Conservation (phyloP, 2,888 invertebrate species). For the Tenthredo mesomela region DNA sequence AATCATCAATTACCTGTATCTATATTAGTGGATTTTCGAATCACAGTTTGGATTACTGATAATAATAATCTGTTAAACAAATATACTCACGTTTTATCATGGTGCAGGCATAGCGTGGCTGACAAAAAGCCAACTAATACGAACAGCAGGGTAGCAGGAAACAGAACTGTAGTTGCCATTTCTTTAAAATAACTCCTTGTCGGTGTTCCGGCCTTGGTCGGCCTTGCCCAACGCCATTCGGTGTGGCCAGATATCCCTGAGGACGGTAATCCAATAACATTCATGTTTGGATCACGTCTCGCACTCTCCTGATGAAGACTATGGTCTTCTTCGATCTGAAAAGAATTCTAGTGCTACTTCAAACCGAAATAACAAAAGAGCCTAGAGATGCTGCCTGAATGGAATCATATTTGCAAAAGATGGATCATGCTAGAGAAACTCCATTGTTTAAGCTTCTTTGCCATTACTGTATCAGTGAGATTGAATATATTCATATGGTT, state of each 20-base stretch:
- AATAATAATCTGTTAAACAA: neutral
- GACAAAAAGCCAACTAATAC: slow-evolving; percentile 85
- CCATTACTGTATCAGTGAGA: neutral
- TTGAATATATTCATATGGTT: neutral
- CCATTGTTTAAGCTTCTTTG: neutral
- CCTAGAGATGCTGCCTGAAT: neutral
- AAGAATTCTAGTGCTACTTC: neutral
- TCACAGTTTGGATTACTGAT: neutral
- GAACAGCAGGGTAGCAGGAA: slow-evolving; percentile 85
- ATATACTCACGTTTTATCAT: slow-evolving; percentile 87
- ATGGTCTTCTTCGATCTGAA: slow-evolving; percentile 70
- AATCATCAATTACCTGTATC: neutral
- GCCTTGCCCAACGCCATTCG: slow-evolving; percentile 83
- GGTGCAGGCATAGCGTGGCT: slow-evolving; percentile 87
- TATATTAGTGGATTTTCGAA: neutral
- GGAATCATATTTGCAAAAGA: neutral
- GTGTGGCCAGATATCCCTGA: slow-evolving; percentile 73
- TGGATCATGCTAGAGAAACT: neutral
- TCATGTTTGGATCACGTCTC: slow-evolving; percentile 72
- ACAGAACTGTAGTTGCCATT: slow-evolving; percentile 84
- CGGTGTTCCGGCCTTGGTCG: slow-evolving; percentile 82
- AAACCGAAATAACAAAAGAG: neutral
- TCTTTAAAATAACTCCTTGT: slow-evolving; percentile 85
- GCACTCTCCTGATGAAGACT: slow-evolving; percentile 70
- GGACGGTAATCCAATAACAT: slow-evolving; percentile 70